Conservation (phyloP, 1,140 invertebrate species). For the Meloidogyne exigua region DNA sequence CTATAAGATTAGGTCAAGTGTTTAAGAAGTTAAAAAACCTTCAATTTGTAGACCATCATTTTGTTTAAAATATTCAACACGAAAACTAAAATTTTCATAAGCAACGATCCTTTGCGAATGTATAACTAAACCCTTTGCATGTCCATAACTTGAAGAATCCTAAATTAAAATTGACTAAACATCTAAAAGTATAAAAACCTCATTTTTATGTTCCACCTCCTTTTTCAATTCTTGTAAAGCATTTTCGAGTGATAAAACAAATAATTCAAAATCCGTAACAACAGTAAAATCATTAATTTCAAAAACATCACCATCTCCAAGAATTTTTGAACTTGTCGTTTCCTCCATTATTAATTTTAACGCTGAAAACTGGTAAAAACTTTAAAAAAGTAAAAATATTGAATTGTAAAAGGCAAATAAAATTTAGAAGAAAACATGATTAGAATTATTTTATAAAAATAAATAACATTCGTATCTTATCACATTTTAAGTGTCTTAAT, state of each 20-base stretch:
- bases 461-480: not conserved
- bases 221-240: slow-evolving; percentile 40
- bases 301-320: slow-evolving; percentile 45
- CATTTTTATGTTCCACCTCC: not conserved
- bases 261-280: slow-evolving; percentile 46
- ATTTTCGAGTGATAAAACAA: slow-evolving; percentile 38
- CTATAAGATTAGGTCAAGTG: not conserved
- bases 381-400: too few species aligned
- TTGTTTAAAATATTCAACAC: slow-evolving; percentile 12
- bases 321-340: slow-evolving; percentile 1
- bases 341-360: not conserved
- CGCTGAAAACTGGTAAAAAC: not conserved
- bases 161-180: not conserved
- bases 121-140: not conserved
- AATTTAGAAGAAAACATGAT: too few species aligned
- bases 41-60: not conserved
- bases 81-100: not conserved
- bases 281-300: slow-evolving; percentile 54
- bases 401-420: not conserved
- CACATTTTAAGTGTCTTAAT: slow-evolving; percentile 25
- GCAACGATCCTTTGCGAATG: not conserved
- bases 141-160: not conserved
- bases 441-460: too few species aligned
- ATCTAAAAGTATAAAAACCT: not conserved
- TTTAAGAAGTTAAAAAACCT: not conserved